Percentiles rank a stretch among this genome's conserved stretches.
These are phyloP conservation scores for Diogma glabrata DNA, from an alignment of 2,888 invertebrate species.

Conservation along the genomic window DNA sequence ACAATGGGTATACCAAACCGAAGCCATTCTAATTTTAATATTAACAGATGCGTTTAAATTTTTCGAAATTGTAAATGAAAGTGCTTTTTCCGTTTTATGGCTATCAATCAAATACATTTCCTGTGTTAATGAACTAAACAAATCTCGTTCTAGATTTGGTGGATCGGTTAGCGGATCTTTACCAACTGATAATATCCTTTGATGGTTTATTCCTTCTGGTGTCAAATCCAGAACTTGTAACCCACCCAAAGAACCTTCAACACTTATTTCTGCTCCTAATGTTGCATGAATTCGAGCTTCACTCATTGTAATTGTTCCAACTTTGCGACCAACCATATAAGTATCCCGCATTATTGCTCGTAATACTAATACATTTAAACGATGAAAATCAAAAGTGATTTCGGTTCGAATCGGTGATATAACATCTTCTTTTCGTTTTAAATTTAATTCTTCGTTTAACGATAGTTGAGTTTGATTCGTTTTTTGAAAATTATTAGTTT, in stretches of 20 bases:
- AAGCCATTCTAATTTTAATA: constrained; percentile 56
- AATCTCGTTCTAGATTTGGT: constrained; percentile 26
- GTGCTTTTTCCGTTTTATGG: constrained; percentile 30
- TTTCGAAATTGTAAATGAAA: constrained; percentile 34
- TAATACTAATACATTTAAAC: constrained; percentile 76
- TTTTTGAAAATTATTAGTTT: background rate
- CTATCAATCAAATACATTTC: constrained; percentile 34
- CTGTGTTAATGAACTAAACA: constrained; percentile 30
- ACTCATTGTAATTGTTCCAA: constrained; percentile 86
- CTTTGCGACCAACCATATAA: constrained; percentile 65
- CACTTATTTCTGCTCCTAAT: constrained; percentile 51
- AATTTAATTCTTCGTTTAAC: constrained; percentile 21
- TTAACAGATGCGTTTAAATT: constrained; percentile 28
- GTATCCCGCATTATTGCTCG: constrained; percentile 67
- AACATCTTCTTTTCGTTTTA: constrained; percentile 11
- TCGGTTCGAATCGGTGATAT: constrained; percentile 49
- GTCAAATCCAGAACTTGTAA: constrained; percentile 83
- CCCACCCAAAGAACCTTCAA: constrained; percentile 83
- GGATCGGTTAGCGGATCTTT: constrained; percentile 53
- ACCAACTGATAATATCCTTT: constrained; percentile 76
- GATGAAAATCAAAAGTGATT: constrained; percentile 85
- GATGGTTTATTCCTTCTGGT: constrained; percentile 68
- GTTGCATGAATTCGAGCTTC: constrained; percentile 83
- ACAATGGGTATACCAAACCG: constrained; percentile 89
- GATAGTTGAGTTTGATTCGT: constrained; percentile 21